Conservation (phyloP, 1,140 invertebrate genomes). For the Atta texana region DNA sequence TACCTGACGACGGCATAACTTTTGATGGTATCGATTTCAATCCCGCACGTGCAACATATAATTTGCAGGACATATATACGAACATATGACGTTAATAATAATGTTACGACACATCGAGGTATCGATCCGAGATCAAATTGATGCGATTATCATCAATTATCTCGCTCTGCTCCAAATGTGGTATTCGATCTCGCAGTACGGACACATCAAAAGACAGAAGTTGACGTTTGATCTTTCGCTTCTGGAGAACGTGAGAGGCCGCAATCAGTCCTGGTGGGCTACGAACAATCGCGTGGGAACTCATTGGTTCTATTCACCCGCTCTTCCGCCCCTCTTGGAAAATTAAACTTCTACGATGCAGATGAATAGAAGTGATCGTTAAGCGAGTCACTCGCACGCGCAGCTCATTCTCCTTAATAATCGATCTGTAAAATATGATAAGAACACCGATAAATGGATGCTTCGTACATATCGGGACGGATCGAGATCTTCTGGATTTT, state of each 20-base stretch:
- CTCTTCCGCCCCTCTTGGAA: constrained; percentile 62
- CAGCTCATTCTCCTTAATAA: constrained; percentile 56
- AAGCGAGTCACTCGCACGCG: constrained; percentile 16
- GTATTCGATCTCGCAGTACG: neutral
- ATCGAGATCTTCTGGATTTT: neutral
- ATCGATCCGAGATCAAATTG: constrained; percentile 47
- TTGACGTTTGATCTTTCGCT: constrained; percentile 67
- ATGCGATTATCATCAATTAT: constrained; percentile 53
- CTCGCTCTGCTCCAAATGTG: constrained; percentile 11
- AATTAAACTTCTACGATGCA: constrained; percentile 76
- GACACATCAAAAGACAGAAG: constrained; percentile 55
- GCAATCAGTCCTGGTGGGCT: constrained; percentile 6
- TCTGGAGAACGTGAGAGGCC: constrained; percentile 64
- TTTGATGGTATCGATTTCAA: constrained; percentile 36
- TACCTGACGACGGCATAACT: neutral
- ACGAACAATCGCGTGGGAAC: constrained; percentile 75
- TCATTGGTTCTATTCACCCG: constrained; percentile 34
- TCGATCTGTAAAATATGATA: constrained; percentile 69
- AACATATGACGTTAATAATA: constrained; percentile 52
- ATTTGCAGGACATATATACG: constrained; percentile 34
- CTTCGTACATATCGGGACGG: neutral
- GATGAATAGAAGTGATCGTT: constrained; percentile 71
- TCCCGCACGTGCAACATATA: constrained; percentile 22
- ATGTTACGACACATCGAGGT: constrained; percentile 39
- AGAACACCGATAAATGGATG: constrained; percentile 69